phyloP scores from a whole-genome alignment of 1,140 invertebrate species.

The Sitobion miscanthi region DNA sequence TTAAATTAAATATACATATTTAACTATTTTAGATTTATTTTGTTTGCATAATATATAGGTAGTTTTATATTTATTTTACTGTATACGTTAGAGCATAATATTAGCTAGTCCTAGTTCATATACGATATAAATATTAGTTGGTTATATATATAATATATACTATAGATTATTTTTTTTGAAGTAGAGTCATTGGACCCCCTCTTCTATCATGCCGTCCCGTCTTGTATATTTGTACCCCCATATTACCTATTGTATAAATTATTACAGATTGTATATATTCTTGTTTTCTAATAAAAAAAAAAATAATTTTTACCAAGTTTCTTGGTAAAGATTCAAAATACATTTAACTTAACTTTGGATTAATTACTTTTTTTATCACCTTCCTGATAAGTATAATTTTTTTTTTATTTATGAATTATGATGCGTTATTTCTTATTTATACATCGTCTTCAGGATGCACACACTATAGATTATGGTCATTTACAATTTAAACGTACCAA shows the following conservation, averaged over 20 bases:
- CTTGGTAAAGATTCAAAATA: no score
- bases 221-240: no score
- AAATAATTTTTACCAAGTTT: background rate
- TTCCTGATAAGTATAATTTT: background rate
- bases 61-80: background rate
- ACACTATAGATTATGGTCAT: constrained; percentile 78
- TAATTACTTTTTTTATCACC: background rate
- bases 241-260: no score
- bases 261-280: no score
- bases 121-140: background rate
- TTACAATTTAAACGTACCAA: constrained; percentile 84
- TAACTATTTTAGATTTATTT: background rate
- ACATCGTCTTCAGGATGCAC: constrained; percentile 70
- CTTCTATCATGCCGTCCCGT: no score
- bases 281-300: no score
- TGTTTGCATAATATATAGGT: background rate
- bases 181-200: no score
- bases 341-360: background rate
- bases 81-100: background rate
- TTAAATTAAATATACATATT: no score
- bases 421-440: no score
- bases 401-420: background rate
- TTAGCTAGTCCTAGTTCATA: background rate
- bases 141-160: background rate
- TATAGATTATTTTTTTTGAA: no score